Evolutionary conservation across 1,140 invertebrate genomes (phyloP), one percentile per base, ranked within the genome.

Genomic region (Drosophila punjabiensis): DNA sequence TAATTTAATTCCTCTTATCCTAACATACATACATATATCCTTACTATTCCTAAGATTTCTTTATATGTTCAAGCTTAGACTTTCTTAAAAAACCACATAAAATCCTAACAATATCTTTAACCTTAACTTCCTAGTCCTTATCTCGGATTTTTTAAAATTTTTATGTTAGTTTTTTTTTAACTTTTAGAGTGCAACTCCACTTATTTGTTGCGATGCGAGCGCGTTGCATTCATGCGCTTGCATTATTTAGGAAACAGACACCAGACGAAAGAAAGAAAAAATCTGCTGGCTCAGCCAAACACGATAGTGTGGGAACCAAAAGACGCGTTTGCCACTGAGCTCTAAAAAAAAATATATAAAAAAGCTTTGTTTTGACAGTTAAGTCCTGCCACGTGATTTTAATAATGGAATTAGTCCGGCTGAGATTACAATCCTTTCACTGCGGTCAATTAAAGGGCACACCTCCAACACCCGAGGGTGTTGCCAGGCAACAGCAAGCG

Each of bases 311-410:
- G 86, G 86, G 86, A 90, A 90, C 75, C 76, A 75, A 76, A 77
- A 90, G 66, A 73, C 74, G 81, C 71, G 53, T 74, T 74, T 73
- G 30, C 67, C 67, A 53, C 32, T 10, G 37, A 41, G 53, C 45
- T n/a, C 24, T 52, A 41, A 18, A n/a, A 33, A 68, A 69, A 47
- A 28, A 18, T 24, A 24, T 24, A 24, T 18, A 48, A 6, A 56
- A 61, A 65, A 55, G 62, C 82, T 75, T 61, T n/a, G 45, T 47
- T 37, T 58, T 53, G 53, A 48, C 81, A 32, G 50, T 61, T 85
- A 85, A 89, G 85, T 89, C 85, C 85, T 89, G 81, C 69, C 85
- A 89, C 85, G 85, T 89, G 85, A 85, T 89, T 89, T 80, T 68
- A 50, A 73, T 85, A 89, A 81, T 69, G 66, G 75, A 89, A 87